These are phyloP conservation scores for Drosophila neonasuta DNA, from an alignment of 2,888 invertebrate genomes.

Conservation along the genomic window DNA sequence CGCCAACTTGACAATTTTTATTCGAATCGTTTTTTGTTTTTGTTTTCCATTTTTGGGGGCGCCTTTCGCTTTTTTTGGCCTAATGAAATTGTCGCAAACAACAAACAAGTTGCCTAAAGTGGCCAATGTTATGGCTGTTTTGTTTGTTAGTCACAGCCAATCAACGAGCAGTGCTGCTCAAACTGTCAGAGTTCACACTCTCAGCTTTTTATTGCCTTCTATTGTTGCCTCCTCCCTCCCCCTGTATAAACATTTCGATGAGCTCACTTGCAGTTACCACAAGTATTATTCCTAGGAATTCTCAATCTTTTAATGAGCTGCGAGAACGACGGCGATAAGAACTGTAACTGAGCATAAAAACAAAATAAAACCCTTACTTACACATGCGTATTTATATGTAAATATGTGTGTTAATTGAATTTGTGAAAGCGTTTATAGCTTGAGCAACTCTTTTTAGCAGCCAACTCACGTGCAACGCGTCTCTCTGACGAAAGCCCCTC, in stretches of 20 bases:
- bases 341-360: constrained; percentile 18
- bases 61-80: constrained; percentile 70
- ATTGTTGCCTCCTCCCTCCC: neutral
- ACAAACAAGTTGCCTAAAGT: constrained; percentile 57
- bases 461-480: constrained; percentile 49
- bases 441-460: constrained; percentile 35
- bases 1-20: constrained; percentile 22
- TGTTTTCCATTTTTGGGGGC: constrained; percentile 48
- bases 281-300: constrained; percentile 28
- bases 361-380: constrained; percentile 11
- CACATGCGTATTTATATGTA: constrained; percentile 8
- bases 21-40: constrained; percentile 8
- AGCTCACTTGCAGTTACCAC: constrained; percentile 36
- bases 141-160: constrained; percentile 32
- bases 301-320: constrained; percentile 44
- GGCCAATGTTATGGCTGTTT: constrained; percentile 45
- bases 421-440: constrained; percentile 63
- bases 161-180: constrained; percentile 46
- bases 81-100: constrained; percentile 71
- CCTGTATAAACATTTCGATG: constrained; percentile 7
- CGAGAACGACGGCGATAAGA: constrained; percentile 39
- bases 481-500: constrained; percentile 27
- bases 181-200: constrained; percentile 14
- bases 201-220: neutral
- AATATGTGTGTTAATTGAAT: constrained; percentile 57